A percentile compares a stretch with the other conserved stretches of the same genome.
Evolutionary conservation across 2,797 vertebrate genomes (phyloP).

Genomic region (Lophotriccus pileatus): DNA sequence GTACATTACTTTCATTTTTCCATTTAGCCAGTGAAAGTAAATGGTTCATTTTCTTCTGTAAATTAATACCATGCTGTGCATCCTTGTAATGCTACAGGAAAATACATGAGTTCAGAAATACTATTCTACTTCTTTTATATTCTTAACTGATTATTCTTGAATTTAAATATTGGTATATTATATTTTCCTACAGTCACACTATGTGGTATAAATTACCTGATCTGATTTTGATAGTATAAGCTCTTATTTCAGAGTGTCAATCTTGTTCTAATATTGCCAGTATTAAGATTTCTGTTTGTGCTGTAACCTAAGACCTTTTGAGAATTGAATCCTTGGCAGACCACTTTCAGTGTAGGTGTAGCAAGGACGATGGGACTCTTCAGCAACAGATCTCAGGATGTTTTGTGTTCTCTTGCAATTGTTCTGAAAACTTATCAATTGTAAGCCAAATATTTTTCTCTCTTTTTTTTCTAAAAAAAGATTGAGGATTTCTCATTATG

Average conservation of each 20-base stretch:
- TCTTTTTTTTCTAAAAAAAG: background rate
- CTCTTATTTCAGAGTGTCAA: background rate
- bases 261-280: background rate
- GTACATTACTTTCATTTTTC: background rate
- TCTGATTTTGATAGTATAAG: background rate
- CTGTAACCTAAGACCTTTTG: background rate
- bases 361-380: background rate
- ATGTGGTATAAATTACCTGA: background rate
- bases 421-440: background rate
- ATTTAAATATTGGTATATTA: background rate
- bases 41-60: background rate
- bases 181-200: background rate
- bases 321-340: too few relatives aligned
- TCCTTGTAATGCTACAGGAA: background rate
- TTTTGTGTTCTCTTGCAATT: background rate
- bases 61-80: background rate
- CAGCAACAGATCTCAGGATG: background rate
- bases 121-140: background rate
- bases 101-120: background rate
- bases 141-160: background rate
- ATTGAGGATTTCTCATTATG: background rate
- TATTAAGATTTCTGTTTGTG: background rate
- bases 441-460: background rate
- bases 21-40: background rate
- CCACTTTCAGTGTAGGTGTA: fast-evolving